A percentile compares a stretch with the other conserved stretches of the same genome.
Evolutionary conservation across 2,888 invertebrate species (phyloP).

Genomic region (Axea sp.): DNA sequence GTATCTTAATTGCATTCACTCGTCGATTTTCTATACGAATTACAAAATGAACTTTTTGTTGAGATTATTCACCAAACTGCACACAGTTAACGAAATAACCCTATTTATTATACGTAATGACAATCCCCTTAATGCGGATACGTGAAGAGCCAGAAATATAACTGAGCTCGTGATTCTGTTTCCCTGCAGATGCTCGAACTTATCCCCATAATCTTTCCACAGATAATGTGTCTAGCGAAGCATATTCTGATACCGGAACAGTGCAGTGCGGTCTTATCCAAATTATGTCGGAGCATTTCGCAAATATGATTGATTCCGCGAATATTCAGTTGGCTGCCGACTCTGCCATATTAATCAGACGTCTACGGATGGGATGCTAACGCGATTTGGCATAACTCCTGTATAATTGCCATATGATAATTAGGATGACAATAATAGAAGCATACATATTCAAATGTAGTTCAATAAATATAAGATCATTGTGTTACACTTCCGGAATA

Average conservation of each 20-base stretch:
- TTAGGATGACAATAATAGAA: constrained; percentile 62
- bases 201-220: constrained; percentile 56
- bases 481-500: constrained; percentile 45
- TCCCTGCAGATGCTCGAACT: constrained; percentile 44
- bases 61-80: constrained; percentile 28
- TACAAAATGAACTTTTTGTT: constrained; percentile 29
- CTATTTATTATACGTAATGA: constrained; percentile 55
- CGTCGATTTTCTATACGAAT: constrained; percentile 29
- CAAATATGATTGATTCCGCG: constrained; percentile 67
- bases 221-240: constrained; percentile 53
- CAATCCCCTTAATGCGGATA: constrained; percentile 53
- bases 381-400: constrained; percentile 61
- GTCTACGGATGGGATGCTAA: constrained; percentile 59
- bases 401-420: constrained; percentile 62
- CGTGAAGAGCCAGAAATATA: constrained; percentile 40
- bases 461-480: constrained; percentile 57
- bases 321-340: constrained; percentile 65
- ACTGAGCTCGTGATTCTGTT: constrained; percentile 42
- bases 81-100: constrained; percentile 43
- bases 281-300: constrained; percentile 57
- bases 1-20: constrained; percentile 44
- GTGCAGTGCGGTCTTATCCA: constrained; percentile 59
- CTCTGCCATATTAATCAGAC: constrained; percentile 66
- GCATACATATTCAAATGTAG: constrained; percentile 56
- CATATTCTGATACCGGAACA: constrained; percentile 60